phyloP scores from a whole-genome alignment of 2,797 vertebrate species.

The Labeo calbasu region DNA sequence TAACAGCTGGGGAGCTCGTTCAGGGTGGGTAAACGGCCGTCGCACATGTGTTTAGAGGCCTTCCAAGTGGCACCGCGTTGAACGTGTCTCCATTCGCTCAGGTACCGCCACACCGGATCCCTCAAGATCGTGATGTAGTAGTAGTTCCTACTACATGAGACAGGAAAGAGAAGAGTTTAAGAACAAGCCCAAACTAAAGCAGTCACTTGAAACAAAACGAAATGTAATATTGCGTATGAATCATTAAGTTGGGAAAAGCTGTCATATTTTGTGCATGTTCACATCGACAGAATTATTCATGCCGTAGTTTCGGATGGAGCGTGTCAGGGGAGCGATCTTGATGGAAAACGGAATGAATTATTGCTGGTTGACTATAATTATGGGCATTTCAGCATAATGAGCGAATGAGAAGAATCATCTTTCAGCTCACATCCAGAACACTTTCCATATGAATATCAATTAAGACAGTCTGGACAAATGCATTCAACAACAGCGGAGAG shows the following conservation, averaged over 20 bases:
- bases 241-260: slow-evolving; percentile 16
- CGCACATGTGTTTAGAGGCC: slow-evolving; percentile 92
- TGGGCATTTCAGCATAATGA: slow-evolving; percentile 38
- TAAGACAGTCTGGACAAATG: slow-evolving; percentile 23
- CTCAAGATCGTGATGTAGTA: slow-evolving; percentile 97
- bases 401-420: slow-evolving; percentile 14
- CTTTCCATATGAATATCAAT: slow-evolving; percentile 34
- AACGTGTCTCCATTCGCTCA: slow-evolving; percentile 97
- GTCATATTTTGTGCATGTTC: slow-evolving; percentile 28
- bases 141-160: slow-evolving; percentile 83
- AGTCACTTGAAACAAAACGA: not conserved
- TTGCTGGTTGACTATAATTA: slow-evolving; percentile 39
- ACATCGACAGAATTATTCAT: slow-evolving; percentile 27
- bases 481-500: slow-evolving; percentile 25
- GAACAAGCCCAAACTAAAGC: slow-evolving; percentile 4
- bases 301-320: not conserved
- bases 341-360: slow-evolving; percentile 43
- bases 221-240: slow-evolving; percentile 9
- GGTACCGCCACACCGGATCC: slow-evolving; percentile 93
- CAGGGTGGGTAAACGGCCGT: slow-evolving; percentile 89
- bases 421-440: slow-evolving; percentile 32
- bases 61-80: slow-evolving; percentile 97
- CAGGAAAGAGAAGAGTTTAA: slow-evolving; percentile 8
- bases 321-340: slow-evolving; percentile 28
- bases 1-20: slow-evolving; percentile 96